Percentiles rank a stretch among this genome's conserved stretches.
Evolutionary conservation across 2,113 vertebrate genomes (phyloP).

Genomic region (Hippocampus guttulatus): DNA sequence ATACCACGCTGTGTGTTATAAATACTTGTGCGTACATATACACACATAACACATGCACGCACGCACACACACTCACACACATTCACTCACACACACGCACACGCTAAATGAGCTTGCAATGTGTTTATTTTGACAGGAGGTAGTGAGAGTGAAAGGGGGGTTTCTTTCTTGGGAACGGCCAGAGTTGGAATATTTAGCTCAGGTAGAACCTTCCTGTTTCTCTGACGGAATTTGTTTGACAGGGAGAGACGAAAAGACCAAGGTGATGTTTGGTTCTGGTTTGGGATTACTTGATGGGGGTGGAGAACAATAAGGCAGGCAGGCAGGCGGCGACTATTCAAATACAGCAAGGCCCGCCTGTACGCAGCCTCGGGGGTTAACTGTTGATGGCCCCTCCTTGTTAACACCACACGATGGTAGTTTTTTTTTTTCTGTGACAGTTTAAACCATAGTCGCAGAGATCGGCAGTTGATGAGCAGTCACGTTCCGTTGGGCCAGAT

Average conservation of each 20-base stretch:
- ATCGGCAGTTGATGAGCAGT: background rate
- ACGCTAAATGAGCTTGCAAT: constrained; percentile 55
- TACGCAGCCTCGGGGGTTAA: constrained; percentile 17
- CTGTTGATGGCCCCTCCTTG: constrained; percentile 1
- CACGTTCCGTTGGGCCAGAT: too few species aligned
- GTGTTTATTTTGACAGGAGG: constrained; percentile 73
- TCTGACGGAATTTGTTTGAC: background rate
- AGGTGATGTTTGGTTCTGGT: background rate
- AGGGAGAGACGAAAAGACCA: background rate
- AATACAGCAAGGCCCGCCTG: constrained; percentile 8
- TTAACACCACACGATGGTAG: background rate
- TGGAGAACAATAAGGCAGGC: constrained; percentile 12
- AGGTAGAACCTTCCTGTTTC: background rate
- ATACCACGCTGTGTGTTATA: constrained; percentile 57
- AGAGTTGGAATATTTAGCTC: constrained; percentile 37
- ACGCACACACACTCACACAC: constrained; percentile 17
- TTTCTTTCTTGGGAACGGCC: background rate
- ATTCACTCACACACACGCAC: constrained; percentile 27
- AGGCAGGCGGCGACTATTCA: constrained; percentile 23
- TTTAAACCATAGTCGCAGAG: background rate
- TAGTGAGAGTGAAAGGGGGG: constrained; percentile 31
- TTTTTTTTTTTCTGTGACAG: background rate
- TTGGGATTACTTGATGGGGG: background rate
- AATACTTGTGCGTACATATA: constrained; percentile 40
- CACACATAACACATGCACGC: constrained; percentile 23